phyloP scores from a whole-genome alignment of 2,888 invertebrate species.

The Morpho deidamia region DNA sequence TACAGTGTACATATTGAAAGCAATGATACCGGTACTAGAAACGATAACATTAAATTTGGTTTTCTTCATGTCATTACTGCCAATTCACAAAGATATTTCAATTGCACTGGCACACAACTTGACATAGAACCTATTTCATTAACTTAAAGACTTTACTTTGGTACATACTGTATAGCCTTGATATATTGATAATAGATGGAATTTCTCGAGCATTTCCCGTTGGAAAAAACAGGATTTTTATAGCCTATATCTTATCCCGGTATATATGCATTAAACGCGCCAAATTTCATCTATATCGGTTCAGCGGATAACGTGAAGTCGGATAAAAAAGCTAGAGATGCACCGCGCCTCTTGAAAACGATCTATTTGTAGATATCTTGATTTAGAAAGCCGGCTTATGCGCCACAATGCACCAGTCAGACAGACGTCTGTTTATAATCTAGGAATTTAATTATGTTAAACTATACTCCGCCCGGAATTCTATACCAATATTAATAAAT shows the following conservation, averaged over 20 bases:
- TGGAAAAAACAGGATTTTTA: too few species aligned
- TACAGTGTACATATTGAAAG: too few species aligned
- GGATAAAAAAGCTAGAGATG: conserved; percentile 7
- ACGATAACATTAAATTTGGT: not conserved
- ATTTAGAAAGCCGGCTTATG: conserved; percentile 26
- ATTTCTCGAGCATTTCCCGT: too few species aligned
- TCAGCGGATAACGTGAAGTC: not conserved
- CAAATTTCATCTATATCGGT: not conserved
- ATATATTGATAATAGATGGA: too few species aligned
- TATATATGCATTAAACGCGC: too few species aligned
- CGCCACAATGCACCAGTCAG: conserved; percentile 9
- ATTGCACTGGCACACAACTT: not conserved
- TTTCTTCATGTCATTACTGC: too few species aligned
- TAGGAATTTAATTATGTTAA: conserved; percentile 7
- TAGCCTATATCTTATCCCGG: too few species aligned
- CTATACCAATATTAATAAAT: too few species aligned
- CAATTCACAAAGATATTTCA: too few species aligned
- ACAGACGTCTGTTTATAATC: conserved; percentile 10
- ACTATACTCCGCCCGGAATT: not conserved
- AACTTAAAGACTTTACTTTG: too few species aligned
- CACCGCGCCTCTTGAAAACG: conserved; percentile 31
- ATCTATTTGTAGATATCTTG: conserved; percentile 29
- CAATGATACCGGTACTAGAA: not conserved
- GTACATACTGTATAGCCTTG: too few species aligned
- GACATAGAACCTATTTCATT: too few species aligned